Evolutionary conservation across 2,888 invertebrate genomes (phyloP).

Genomic region (Chironomus riparius): DNA sequence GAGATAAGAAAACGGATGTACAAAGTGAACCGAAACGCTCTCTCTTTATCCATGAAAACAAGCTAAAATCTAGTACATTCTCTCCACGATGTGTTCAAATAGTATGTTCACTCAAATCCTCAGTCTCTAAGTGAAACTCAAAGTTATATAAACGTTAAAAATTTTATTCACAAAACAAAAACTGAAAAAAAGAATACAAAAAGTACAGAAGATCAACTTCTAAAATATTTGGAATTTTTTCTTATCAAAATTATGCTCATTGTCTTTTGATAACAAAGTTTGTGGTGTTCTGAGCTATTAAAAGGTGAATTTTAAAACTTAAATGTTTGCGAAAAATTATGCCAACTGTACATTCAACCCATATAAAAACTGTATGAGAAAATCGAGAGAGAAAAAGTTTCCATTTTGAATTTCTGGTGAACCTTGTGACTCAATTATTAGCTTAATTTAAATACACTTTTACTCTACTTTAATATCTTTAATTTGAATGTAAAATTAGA

Average conservation of each 20-base stretch:
- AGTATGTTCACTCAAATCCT: background rate
- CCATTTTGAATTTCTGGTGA: background rate
- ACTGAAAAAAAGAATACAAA: background rate
- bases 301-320: constrained; percentile 8
- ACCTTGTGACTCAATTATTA: background rate
- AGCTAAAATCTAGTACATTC: background rate
- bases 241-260: background rate
- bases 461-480: too few species aligned
- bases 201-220: too few species aligned
- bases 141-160: background rate
- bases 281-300: background rate
- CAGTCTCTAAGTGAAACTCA: constrained; percentile 3
- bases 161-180: background rate
- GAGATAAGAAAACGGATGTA: too few species aligned
- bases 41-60: too few species aligned
- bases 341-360: constrained; percentile 24
- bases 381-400: background rate
- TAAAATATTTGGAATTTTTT: background rate
- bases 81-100: background rate
- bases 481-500: too few species aligned
- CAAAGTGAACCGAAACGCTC: too few species aligned
- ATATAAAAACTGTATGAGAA: background rate
- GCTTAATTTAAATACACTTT: background rate
- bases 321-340: background rate
- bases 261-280: background rate